phyloP scores from a whole-genome alignment of 2,113 vertebrate genomes.

The Piprites chloris region DNA sequence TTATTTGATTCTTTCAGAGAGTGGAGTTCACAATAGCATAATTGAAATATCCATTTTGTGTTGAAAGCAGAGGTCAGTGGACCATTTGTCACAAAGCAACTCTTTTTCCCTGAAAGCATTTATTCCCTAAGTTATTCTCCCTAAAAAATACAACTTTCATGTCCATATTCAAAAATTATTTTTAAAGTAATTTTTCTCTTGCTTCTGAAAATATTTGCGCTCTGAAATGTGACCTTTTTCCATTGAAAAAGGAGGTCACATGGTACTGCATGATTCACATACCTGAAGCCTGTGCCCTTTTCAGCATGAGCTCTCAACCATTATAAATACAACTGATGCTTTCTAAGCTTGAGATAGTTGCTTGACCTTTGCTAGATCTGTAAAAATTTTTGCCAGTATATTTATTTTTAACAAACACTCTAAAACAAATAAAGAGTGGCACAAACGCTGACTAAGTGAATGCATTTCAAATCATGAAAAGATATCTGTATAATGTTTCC shows the following conservation, averaged over 20 bases:
- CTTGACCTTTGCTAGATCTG: not conserved
- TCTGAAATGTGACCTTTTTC: not conserved
- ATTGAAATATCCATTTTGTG: not conserved
- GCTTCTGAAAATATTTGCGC: not conserved
- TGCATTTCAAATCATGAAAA: not conserved
- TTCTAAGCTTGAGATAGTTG: not conserved
- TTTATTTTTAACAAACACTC: not conserved
- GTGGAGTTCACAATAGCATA: not conserved
- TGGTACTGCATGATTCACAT: not conserved
- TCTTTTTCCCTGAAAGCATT: not conserved
- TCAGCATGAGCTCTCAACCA: not conserved
- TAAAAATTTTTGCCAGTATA: not conserved
- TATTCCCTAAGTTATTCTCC: not conserved
- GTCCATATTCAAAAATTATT: not conserved
- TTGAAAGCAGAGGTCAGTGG: not conserved
- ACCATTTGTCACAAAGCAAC: not conserved
- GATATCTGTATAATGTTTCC: not conserved
- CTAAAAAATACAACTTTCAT: not conserved
- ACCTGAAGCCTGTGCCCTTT: constrained; percentile 28
- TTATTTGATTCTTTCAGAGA: not conserved
- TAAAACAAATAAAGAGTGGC: not conserved
- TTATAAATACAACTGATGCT: not conserved
- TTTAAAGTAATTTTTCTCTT: not conserved
- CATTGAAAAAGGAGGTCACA: not conserved
- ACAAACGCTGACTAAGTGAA: not conserved